phyloP scores from a whole-genome alignment of 2,797 vertebrate species.

The Coilia nasus region DNA sequence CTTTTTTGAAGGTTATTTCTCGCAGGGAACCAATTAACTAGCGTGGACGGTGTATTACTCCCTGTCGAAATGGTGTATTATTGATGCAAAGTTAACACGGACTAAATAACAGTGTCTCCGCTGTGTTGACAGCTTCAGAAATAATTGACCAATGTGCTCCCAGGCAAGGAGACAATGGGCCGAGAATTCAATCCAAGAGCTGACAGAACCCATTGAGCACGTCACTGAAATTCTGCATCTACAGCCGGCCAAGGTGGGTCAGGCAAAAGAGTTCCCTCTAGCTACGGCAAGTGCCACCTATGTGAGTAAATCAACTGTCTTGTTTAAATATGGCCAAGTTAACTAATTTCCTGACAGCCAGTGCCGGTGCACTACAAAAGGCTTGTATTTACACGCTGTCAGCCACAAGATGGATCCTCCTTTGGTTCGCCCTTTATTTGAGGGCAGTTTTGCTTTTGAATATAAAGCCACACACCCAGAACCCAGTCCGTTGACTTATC shows the following conservation, averaged over 20 bases:
- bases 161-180: constrained; percentile 79
- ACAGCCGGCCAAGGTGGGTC: constrained; percentile 83
- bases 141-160: constrained; percentile 84
- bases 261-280: constrained; percentile 77
- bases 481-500: not conserved
- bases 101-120: constrained; percentile 83
- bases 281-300: constrained; percentile 77
- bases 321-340: constrained; percentile 77
- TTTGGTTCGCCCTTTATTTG: not conserved
- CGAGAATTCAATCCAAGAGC: constrained; percentile 81
- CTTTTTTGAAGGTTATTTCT: constrained; percentile 73
- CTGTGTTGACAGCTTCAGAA: constrained; percentile 82
- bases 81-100: constrained; percentile 84
- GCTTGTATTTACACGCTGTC: not conserved
- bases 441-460: not conserved
- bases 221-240: constrained; percentile 81
- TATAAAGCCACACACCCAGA: constrained; percentile 9
- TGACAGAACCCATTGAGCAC: constrained; percentile 83
- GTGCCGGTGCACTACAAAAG: constrained; percentile 62
- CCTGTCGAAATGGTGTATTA: constrained; percentile 78
- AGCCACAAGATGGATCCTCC: not conserved
- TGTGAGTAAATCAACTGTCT: constrained; percentile 80
- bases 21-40: constrained; percentile 77
- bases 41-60: constrained; percentile 72
- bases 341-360: constrained; percentile 79